Evolutionary conservation across 1,140 invertebrate genomes (phyloP), one percentile per base, ranked within the genome.

Genomic region (Pseudoatta argentina): DNA sequence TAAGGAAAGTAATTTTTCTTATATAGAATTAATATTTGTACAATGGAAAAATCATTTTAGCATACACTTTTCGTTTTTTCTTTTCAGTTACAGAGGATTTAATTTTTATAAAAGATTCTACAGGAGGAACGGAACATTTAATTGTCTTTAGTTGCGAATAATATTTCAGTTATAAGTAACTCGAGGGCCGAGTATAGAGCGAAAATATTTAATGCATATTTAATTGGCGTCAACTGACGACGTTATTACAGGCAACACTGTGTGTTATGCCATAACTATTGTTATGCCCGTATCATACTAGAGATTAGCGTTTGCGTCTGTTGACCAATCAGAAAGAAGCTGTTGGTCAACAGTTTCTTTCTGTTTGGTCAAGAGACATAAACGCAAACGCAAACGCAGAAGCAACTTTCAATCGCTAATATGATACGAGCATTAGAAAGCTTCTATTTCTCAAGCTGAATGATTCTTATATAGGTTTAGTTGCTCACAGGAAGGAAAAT

Each of bases 11-110:
- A 72, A 53, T 53, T 30, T 24, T 53, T 30, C 30, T 59, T 44
- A n/a, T 63, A 27, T 27, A 78, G 39, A 64, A 77, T 63, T 48
- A 63, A 48, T 18, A 48, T 78, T 63, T 77, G 57, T 44, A 39
- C 30, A 57, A 24, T 24, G 8, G 8, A 76, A 16, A 55, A 39
- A 76, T 76, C 4, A 24, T 76, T 57, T 75, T 59, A 72, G n/a
- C 21, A 7, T 53, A 51, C n/a, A 30, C 27, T 51, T 12, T 10
- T 27, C 8, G 27, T 24, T 44, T 34, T 14, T 64, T 12, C 12
- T 10, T 10, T 44, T 48, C 21, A 48, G 39, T 63, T 44, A 44
- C 24, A 16, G 3, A 6, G 18, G 18, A 64, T 78, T 24, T 64
- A 64, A 78, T 48, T 18, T 78, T 48, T 78, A 51, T 64, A 30